Conservation (phyloP, 1,140 invertebrate genomes). For the Coptotermes formosanus region DNA sequence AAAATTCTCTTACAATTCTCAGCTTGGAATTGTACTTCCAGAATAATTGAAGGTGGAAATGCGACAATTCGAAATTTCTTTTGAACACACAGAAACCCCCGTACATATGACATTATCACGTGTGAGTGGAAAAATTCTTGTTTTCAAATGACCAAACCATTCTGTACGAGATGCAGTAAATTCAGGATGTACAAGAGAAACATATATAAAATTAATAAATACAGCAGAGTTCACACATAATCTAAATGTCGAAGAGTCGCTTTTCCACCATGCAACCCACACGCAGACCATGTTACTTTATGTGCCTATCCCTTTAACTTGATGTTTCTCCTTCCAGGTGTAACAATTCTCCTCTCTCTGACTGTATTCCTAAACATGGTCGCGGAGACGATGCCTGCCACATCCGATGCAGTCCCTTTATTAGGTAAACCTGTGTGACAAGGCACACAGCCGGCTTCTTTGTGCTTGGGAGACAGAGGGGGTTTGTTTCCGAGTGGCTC, state of each 20-base stretch:
- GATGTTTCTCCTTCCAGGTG: slow-evolving; percentile 59
- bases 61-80: not conserved
- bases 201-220: too few relatives aligned
- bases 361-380: slow-evolving; percentile 88
- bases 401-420: slow-evolving; percentile 79
- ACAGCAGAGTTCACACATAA: too few relatives aligned
- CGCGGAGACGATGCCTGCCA: slow-evolving; percentile 79
- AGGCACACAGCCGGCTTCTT: not conserved
- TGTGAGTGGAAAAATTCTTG: too few relatives aligned
- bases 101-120: too few relatives aligned
- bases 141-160: too few relatives aligned
- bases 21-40: not conserved
- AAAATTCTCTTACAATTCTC: not conserved
- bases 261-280: not conserved
- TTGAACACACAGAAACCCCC: too few relatives aligned
- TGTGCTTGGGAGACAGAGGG: slow-evolving; percentile 28
- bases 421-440: slow-evolving; percentile 61
- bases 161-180: too few relatives aligned
- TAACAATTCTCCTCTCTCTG: slow-evolving; percentile 85
- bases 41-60: not conserved
- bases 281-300: not conserved
- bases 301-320: slow-evolving; percentile 33
- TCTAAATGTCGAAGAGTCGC: not conserved
- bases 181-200: too few relatives aligned
- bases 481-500: slow-evolving; percentile 1